Evolutionary conservation across 2,797 vertebrate genomes (phyloP).

Genomic region (Delichon dasypus): DNA sequence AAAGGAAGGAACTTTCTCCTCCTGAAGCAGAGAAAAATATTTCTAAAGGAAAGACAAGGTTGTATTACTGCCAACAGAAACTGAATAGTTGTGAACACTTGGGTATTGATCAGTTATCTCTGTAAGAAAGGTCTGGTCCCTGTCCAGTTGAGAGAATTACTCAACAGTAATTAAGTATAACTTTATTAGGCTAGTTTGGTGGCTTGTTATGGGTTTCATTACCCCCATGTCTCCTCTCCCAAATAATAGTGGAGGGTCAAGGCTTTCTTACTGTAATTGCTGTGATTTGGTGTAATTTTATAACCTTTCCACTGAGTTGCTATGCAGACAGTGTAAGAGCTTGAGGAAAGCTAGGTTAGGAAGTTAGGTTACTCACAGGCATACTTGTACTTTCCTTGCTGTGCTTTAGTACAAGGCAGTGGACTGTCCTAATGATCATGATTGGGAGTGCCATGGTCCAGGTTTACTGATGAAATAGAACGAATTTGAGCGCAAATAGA

Average conservation of each 20-base stretch:
- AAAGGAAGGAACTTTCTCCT: not conserved
- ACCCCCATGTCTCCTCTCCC: rapidly evolving
- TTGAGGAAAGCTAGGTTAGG: not conserved
- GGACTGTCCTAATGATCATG: not conserved
- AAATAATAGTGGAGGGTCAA: not conserved
- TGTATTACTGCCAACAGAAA: not conserved
- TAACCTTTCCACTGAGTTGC: not conserved
- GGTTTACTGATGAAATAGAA: not conserved
- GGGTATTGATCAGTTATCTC: not conserved
- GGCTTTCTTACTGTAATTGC: not conserved
- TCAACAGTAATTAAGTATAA: not conserved
- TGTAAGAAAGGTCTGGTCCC: not conserved
- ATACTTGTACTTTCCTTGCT: not conserved
- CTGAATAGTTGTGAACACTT: not conserved
- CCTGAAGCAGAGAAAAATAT: not conserved
- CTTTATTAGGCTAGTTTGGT: not conserved
- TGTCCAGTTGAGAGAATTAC: not conserved
- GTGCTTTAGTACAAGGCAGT: not conserved
- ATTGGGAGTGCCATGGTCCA: not conserved
- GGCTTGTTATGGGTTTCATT: not conserved
- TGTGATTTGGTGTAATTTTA: not conserved
- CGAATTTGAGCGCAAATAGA: not conserved
- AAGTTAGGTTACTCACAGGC: not conserved
- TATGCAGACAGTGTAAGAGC: not conserved
- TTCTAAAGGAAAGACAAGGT: not conserved